phyloP scores from a whole-genome alignment of 2,797 vertebrate genomes.

The Merluccius polli region DNA sequence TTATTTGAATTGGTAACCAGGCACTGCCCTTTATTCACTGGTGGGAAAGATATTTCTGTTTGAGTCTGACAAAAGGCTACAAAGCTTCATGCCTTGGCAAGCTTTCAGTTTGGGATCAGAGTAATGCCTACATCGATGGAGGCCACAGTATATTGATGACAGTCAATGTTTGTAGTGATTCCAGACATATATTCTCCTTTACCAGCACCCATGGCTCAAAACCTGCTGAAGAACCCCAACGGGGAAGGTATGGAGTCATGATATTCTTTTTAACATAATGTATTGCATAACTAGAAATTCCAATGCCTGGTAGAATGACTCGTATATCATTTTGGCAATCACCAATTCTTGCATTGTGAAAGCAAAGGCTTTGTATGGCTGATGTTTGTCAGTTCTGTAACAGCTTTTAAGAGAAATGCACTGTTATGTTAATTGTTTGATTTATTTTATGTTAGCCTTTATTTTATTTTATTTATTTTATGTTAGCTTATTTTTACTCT shows the following conservation, averaged over 20 bases:
- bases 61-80: not conserved
- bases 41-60: not conserved
- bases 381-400: not conserved
- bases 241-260: conserved; percentile 66
- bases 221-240: conserved; percentile 73
- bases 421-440: no score
- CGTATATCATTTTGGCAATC: not conserved
- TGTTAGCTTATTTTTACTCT: no score
- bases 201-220: conserved; percentile 60
- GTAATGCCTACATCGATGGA: not conserved
- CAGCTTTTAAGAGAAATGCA: not conserved
- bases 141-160: conserved; percentile 11
- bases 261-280: not conserved
- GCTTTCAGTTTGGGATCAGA: not conserved
- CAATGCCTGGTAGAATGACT: not conserved
- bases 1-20: conserved; percentile 10
- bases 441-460: no score
- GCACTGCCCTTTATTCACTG: not conserved
- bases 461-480: no score
- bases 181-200: conserved; percentile 20
- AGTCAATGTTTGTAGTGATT: conserved; percentile 8
- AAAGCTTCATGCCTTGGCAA: not conserved
- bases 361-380: not conserved
- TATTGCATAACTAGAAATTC: no score
- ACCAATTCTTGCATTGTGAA: not conserved